Percentiles rank a stretch among this genome's conserved stretches.
Conservation (phyloP, 35 echinoderm and acorn worm species). For the Heliocidaris erythrogramma region DNA sequence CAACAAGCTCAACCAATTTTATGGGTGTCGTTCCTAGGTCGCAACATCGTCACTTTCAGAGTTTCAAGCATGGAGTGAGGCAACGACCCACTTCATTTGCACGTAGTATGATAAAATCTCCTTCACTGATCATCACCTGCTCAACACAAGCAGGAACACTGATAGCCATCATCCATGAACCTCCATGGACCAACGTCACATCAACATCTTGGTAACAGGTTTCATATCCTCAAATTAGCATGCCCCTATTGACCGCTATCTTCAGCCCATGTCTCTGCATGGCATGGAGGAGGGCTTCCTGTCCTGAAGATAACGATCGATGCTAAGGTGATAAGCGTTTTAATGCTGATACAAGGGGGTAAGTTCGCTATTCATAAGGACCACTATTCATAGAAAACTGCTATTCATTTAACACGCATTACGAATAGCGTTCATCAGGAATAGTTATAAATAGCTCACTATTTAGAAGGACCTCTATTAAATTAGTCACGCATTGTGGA, state of each 20-base stretch:
- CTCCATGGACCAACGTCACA: slow-evolving; percentile 7
- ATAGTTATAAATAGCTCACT: too few species aligned
- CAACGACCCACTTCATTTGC: neutral
- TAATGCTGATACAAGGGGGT: neutral
- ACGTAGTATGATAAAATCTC: neutral
- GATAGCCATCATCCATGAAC: neutral
- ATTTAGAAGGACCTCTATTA: too few species aligned
- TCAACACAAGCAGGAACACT: neutral
- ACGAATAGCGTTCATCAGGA: too few species aligned
- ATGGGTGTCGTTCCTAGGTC: neutral
- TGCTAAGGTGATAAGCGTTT: neutral
- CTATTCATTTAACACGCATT: too few species aligned
- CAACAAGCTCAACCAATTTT: too few species aligned
- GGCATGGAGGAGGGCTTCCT: neutral
- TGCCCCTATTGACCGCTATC: neutral
- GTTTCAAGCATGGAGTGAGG: neutral
- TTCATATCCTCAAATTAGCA: neutral
- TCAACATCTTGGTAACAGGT: neutral
- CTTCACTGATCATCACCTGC: neutral
- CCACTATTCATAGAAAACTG: too few species aligned
- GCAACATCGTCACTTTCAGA: neutral
- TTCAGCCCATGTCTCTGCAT: neutral
- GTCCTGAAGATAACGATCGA: neutral
- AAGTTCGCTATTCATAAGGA: too few species aligned
- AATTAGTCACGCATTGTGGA: too few species aligned